phyloP scores from a whole-genome alignment of 2,888 invertebrate species.

The Cactoblastis cactorum region DNA sequence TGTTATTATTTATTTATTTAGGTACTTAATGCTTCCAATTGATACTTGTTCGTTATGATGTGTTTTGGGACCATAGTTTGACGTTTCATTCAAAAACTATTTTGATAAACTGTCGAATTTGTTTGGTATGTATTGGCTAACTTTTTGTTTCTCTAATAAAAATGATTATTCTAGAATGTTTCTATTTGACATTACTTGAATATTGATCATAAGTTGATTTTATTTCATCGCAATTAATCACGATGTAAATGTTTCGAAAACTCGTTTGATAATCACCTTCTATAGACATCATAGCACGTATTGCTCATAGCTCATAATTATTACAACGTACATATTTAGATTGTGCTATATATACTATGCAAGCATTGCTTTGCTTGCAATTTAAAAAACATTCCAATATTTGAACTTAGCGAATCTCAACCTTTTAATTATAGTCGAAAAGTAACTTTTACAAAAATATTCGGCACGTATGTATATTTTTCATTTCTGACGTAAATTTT shows the following conservation, averaged over 20 bases:
- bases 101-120: not conserved
- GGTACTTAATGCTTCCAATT: slow-evolving; percentile 10
- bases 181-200: too few relatives aligned
- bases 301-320: too few relatives aligned
- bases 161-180: too few relatives aligned
- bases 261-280: not conserved
- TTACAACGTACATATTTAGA: too few relatives aligned
- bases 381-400: not conserved
- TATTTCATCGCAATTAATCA: too few relatives aligned
- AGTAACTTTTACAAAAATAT: not conserved
- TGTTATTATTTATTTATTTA: slow-evolving; percentile 3
- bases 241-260: too few relatives aligned
- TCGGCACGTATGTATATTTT: too few relatives aligned
- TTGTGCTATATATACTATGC: not conserved
- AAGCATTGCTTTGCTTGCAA: not conserved
- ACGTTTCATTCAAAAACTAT: not conserved
- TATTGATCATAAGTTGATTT: too few relatives aligned
- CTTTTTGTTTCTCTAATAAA: not conserved
- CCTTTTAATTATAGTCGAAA: not conserved
- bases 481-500: too few relatives aligned
- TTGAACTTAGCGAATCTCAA: slow-evolving; percentile 2
- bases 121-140: not conserved
- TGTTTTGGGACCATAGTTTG: slow-evolving; percentile 5
- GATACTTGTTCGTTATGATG: not conserved
- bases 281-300: not conserved